Evolutionary conservation across 2,797 vertebrate species (phyloP).

Genomic region (Sphaeramia orbicularis): DNA sequence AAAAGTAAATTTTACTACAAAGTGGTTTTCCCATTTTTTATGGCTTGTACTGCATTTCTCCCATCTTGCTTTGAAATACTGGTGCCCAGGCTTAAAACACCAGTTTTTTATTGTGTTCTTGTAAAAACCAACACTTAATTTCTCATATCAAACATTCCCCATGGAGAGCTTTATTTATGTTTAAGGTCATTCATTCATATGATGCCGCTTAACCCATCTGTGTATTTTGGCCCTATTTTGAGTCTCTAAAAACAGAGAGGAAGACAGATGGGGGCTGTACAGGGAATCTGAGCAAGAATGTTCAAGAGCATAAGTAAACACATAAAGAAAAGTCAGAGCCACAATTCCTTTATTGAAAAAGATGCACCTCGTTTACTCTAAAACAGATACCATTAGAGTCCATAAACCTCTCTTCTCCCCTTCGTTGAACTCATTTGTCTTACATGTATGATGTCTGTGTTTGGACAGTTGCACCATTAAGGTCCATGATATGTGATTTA

Average conservation of each 20-base stretch:
- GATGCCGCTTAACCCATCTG: slow-evolving; percentile 49
- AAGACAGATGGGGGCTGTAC: slow-evolving; percentile 39
- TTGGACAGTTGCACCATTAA: slow-evolving; percentile 56
- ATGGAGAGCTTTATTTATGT: slow-evolving; percentile 39
- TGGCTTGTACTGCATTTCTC: background rate
- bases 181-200: slow-evolving; percentile 30
- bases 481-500: slow-evolving; percentile 59
- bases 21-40: slow-evolving; percentile 2
- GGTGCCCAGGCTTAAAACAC: slow-evolving; percentile 4
- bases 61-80: slow-evolving; percentile 14
- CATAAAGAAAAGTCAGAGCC: slow-evolving; percentile 34
- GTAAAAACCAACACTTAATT: slow-evolving; percentile 33
- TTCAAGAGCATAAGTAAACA: slow-evolving; percentile 45
- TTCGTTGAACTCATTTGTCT: slow-evolving; percentile 44
- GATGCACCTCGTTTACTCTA: slow-evolving; percentile 43
- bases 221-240: slow-evolving; percentile 46
- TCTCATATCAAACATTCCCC: slow-evolving; percentile 38
- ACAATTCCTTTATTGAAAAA: slow-evolving; percentile 25
- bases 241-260: slow-evolving; percentile 21
- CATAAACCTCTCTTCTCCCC: slow-evolving; percentile 27
- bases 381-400: slow-evolving; percentile 43
- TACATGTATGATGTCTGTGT: slow-evolving; percentile 51
- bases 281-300: slow-evolving; percentile 32
- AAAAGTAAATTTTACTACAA: background rate
- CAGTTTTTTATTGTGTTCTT: slow-evolving; percentile 18